Evolutionary conservation across 92 coral and sea anemone genomes (phyloP).

Genomic region (Zoanthus solanderi): DNA sequence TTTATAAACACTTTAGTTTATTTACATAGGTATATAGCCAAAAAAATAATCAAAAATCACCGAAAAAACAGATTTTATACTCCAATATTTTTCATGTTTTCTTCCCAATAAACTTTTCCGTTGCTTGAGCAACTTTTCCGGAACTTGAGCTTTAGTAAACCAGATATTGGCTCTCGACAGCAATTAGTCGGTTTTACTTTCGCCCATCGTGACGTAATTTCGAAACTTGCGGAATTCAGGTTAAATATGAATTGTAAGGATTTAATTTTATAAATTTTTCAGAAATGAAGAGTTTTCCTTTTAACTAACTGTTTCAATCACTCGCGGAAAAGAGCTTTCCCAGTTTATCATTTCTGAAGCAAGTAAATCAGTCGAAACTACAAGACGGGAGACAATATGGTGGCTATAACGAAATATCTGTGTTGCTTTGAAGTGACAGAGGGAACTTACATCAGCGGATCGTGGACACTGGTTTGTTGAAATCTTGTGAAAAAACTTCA

Average conservation of each 20-base stretch:
- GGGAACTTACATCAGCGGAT: constrained; percentile 43
- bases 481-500: background rate
- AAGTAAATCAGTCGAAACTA: background rate
- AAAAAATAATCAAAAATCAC: too few relatives aligned
- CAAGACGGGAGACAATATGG: background rate
- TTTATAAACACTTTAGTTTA: too few relatives aligned
- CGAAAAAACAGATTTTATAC: too few relatives aligned
- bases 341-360: too few relatives aligned
- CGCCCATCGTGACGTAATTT: constrained; percentile 1
- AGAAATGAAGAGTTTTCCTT: background rate
- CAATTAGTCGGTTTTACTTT: background rate
- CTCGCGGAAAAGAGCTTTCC: background rate
- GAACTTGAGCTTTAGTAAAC: background rate
- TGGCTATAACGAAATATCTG: constrained; percentile 18
- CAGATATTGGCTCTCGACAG: background rate
- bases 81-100: too few relatives aligned
- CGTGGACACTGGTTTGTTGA: constrained; percentile 43
- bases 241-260: background rate
- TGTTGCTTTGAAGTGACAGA: constrained; percentile 40
- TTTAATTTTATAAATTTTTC: background rate
- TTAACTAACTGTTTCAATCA: background rate
- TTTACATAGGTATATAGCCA: too few relatives aligned
- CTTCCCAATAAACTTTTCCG: too few relatives aligned
- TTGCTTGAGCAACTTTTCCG: background rate
- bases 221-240: constrained; percentile 4